Percentiles rank a stretch among this genome's conserved stretches.
phyloP scores from a whole-genome alignment of 2,797 vertebrate genomes.

The Columba guinea region DNA sequence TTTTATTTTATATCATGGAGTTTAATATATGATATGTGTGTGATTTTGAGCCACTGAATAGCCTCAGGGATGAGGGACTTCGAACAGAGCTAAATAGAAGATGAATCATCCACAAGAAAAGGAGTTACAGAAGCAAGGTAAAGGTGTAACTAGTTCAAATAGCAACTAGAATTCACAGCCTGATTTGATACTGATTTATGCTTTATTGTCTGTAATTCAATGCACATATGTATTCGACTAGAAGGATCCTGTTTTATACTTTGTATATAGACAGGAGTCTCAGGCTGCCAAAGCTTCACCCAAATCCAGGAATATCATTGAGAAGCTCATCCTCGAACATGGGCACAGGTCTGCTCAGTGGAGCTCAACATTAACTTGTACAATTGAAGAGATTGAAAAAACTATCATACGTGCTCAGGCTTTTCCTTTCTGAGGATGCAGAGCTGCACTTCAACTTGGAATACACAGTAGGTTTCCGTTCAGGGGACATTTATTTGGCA shows the following conservation, averaged over 20 bases:
- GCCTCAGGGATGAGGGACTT: not conserved
- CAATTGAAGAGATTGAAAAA: not conserved
- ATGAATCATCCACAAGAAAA: not conserved
- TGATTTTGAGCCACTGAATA: not conserved
- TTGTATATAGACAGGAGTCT: not conserved
- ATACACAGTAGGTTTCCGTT: accelerated
- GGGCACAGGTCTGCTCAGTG: accelerated
- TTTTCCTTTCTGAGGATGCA: not conserved
- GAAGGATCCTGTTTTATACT: not conserved
- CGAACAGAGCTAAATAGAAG: not conserved
- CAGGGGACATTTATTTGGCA: not conserved
- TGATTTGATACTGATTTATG: not conserved
- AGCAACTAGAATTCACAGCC: not conserved
- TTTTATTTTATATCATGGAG: not conserved
- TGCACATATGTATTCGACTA: not conserved
- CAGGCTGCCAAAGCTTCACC: not conserved
- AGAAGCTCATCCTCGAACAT: not conserved
- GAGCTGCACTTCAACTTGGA: not conserved
- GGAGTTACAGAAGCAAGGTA: not conserved
- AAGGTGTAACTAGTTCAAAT: not conserved
- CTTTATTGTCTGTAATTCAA: not conserved
- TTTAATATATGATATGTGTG: not conserved
- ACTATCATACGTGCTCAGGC: accelerated
- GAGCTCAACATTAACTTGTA: not conserved
- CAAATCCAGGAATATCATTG: not conserved